Conservation (phyloP, 2,113 vertebrate genomes). For the Erythrocercus mccallii region DNA sequence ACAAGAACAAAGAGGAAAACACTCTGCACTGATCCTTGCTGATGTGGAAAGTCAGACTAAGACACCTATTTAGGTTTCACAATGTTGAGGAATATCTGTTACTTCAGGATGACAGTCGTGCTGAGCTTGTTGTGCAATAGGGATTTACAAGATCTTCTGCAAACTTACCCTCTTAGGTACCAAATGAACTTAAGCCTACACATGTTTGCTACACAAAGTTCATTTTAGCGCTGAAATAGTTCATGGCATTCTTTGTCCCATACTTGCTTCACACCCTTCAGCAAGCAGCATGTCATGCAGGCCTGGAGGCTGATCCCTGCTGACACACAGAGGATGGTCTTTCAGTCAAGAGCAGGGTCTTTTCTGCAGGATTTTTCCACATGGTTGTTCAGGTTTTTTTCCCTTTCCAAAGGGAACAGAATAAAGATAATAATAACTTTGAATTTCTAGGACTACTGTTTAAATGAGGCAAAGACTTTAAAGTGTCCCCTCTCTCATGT, state of each 20-base stretch:
- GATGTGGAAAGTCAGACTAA: slow-evolving; percentile 51
- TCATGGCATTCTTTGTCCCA: slow-evolving; percentile 1
- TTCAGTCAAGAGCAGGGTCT: accelerated
- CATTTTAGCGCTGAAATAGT: slow-evolving; percentile 19
- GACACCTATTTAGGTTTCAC: slow-evolving; percentile 54
- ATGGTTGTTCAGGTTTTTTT: too few relatives aligned
- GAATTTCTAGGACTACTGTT: not conserved
- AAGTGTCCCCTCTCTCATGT: accelerated
- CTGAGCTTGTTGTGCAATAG: slow-evolving; percentile 20
- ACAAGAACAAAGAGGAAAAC: slow-evolving; percentile 53
- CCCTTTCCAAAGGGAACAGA: not conserved
- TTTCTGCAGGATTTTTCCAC: not conserved
- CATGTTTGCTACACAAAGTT: slow-evolving; percentile 43
- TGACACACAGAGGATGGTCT: not conserved
- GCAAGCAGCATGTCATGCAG: not conserved
- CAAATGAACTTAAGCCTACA: slow-evolving; percentile 30
- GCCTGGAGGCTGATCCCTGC: not conserved
- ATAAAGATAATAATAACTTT: not conserved
- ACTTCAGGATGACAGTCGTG: not conserved
- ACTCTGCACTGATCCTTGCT: slow-evolving; percentile 30
- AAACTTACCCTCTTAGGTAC: slow-evolving; percentile 28
- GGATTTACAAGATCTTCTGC: slow-evolving; percentile 50
- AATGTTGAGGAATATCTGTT: slow-evolving; percentile 42
- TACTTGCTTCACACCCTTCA: not conserved
- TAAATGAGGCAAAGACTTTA: not conserved